These are phyloP conservation scores for Lacerta agilis DNA, from an alignment of 2,797 vertebrate species.

Conservation along the genomic window DNA sequence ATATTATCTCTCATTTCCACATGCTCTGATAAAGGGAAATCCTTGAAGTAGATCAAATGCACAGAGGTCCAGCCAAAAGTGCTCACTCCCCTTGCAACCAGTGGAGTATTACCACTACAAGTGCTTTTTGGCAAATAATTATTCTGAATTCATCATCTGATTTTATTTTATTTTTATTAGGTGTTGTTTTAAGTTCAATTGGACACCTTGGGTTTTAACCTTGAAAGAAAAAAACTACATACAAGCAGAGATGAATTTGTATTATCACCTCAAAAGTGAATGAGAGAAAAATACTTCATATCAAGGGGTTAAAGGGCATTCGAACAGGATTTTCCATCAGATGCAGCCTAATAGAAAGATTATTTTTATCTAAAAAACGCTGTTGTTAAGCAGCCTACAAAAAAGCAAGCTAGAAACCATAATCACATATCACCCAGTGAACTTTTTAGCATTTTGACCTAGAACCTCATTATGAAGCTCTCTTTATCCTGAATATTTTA, in stretches of 20 bases:
- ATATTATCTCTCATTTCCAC: background rate
- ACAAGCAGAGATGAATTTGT: background rate
- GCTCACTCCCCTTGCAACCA: background rate
- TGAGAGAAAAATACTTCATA: background rate
- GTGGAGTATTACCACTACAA: background rate
- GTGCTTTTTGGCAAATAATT: background rate
- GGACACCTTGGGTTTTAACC: background rate
- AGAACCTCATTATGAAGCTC: slow-evolving; percentile 3
- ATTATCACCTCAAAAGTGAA: background rate
- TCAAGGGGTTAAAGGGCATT: background rate
- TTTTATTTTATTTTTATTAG: background rate
- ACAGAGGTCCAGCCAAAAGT: background rate
- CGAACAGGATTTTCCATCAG: background rate
- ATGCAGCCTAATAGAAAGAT: background rate
- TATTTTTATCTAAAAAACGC: background rate
- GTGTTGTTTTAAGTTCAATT: background rate
- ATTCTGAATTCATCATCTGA: background rate
- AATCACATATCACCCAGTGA: background rate
- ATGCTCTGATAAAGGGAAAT: background rate
- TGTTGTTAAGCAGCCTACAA: background rate
- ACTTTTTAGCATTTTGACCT: slow-evolving; percentile 12
- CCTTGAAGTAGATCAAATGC: background rate
- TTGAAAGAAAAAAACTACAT: background rate
- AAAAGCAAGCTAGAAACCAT: background rate
- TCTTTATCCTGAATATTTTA: slow-evolving; percentile 5